Conservation (phyloP, 2,113 vertebrate genomes). For the Myrmophylax atrothorax region DNA sequence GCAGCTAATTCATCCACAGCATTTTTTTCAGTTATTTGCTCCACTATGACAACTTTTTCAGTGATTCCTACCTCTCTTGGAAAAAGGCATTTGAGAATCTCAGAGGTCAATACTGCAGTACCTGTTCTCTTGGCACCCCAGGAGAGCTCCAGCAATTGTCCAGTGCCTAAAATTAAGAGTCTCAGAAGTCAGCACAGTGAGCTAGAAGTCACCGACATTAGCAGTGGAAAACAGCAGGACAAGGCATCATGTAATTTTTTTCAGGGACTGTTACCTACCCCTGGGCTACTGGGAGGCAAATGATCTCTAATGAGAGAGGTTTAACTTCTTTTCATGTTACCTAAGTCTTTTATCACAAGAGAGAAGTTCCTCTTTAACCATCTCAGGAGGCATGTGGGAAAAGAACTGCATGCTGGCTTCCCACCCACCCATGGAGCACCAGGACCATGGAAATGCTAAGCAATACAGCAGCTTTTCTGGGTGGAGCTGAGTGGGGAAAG, state of each 20-base stretch:
- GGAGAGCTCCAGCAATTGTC: not conserved
- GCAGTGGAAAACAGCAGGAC: not conserved
- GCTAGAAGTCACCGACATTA: not conserved
- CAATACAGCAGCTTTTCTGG: not conserved
- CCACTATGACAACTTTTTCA: not conserved
- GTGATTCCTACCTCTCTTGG: not conserved
- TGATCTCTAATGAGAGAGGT: not conserved
- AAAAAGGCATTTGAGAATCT: not conserved
- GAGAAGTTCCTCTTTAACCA: not conserved
- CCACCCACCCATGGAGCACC: fast-evolving
- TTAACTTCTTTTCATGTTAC: not conserved
- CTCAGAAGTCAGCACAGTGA: not conserved
- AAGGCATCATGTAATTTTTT: not conserved
- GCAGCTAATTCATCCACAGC: not conserved
- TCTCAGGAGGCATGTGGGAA: not conserved
- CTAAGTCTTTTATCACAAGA: not conserved
- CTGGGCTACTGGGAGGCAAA: not conserved
- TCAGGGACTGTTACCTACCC: not conserved
- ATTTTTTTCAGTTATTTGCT: not conserved
- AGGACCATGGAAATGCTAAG: not conserved
- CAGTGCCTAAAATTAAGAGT: not conserved
- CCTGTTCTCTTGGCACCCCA: not conserved
- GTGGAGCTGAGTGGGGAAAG: not conserved
- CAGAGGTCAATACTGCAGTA: not conserved
- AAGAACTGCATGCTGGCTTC: not conserved